Conservation (phyloP, 2,888 invertebrate species). For the Deilephila elpenor region DNA sequence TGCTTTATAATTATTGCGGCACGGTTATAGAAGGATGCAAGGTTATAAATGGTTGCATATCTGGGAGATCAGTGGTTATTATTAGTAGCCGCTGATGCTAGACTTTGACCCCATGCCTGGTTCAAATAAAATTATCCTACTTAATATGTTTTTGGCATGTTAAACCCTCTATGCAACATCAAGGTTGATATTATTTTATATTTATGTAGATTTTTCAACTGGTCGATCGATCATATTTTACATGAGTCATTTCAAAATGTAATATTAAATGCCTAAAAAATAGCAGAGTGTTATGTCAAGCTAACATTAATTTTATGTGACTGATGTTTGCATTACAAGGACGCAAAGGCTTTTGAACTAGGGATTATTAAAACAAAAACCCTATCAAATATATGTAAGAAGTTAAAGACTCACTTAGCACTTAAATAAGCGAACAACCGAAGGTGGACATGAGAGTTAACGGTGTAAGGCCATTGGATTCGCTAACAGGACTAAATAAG, state of each 20-base stretch:
- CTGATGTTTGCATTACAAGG: no score
- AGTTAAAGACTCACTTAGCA: not conserved
- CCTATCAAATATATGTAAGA: no score
- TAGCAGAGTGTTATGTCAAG: no score
- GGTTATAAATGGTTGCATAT: conserved; percentile 37
- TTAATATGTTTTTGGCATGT: not conserved
- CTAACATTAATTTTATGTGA: no score
- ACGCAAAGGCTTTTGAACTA: not conserved
- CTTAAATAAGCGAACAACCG: not conserved
- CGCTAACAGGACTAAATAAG: conserved; percentile 26
- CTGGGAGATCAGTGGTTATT: conserved; percentile 50
- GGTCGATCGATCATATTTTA: not conserved
- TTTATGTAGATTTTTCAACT: not conserved
- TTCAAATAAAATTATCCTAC: conserved; percentile 16
- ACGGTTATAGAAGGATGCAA: conserved; percentile 24
- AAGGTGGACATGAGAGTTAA: conserved; percentile 10
- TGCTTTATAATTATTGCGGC: not conserved
- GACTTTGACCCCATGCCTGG: conserved; percentile 51
- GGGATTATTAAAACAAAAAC: no score
- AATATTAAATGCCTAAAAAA: not conserved
- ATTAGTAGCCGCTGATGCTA: conserved; percentile 45
- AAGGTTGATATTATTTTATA: not conserved
- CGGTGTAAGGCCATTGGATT: conserved; percentile 28
- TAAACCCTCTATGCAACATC: not conserved
- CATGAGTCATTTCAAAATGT: not conserved